phyloP scores from a whole-genome alignment of 2,113 vertebrate species.

The Thunnus thynnus region DNA sequence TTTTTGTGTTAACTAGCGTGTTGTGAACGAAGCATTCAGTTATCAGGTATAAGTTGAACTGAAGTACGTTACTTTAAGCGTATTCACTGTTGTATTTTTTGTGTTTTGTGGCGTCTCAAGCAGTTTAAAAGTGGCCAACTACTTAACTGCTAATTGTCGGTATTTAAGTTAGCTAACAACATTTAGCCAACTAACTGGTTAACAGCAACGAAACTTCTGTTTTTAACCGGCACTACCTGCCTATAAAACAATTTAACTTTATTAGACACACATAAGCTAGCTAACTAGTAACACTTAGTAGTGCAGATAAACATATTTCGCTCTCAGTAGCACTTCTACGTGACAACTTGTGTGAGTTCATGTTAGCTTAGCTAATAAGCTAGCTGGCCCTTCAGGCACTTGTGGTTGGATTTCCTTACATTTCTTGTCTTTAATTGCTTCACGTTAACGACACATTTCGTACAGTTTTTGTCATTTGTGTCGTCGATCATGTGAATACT shows the following conservation, averaged over 20 bases:
- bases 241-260: neutral
- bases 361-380: conserved; percentile 70
- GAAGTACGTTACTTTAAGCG: neutral
- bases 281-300: neutral
- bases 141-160: conserved; percentile 64
- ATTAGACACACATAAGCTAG: neutral
- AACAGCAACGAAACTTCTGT: neutral
- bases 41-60: neutral
- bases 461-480: neutral
- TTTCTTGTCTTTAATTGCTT: neutral
- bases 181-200: conserved; percentile 43
- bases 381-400: conserved; percentile 61
- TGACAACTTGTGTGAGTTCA: conserved; percentile 47
- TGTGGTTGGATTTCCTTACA: conserved; percentile 36
- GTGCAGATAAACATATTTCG: neutral
- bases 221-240: neutral
- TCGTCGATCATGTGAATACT: neutral
- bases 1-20: conserved; percentile 52
- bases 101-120: conserved; percentile 36
- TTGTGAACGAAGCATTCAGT: conserved; percentile 17
- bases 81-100: neutral
- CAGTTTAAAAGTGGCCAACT: conserved; percentile 63
- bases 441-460: neutral
- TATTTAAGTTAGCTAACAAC: conserved; percentile 51
- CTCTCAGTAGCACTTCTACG: conserved; percentile 18